Percentiles rank a stretch among this genome's conserved stretches.
Conservation (phyloP, 2,113 vertebrate species). For the Oplegnathus fasciatus region DNA sequence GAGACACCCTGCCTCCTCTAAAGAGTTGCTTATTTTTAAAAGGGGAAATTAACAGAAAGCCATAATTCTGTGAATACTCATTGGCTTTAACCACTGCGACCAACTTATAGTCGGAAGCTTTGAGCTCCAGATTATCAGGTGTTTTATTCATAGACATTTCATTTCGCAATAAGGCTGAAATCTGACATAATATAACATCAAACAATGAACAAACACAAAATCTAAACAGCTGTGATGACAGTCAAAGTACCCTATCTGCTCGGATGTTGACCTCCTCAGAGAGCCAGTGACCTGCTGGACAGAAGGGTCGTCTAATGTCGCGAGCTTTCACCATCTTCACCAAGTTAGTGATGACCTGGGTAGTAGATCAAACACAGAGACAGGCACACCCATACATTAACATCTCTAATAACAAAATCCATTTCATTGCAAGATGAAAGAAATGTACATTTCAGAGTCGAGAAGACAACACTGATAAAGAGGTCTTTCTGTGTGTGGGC, state of each 20-base stretch:
- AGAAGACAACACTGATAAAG: conserved; percentile 21
- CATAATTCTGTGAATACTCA: not conserved
- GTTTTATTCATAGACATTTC: not conserved
- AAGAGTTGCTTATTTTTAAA: not conserved
- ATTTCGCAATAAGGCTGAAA: not conserved
- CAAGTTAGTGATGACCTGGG: conserved; percentile 97
- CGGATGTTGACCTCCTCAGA: conserved; percentile 97
- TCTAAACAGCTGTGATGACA: not conserved
- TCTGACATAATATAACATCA: not conserved
- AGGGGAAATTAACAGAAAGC: not conserved
- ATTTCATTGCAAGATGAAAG: not conserved
- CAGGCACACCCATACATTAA: conserved; percentile 22
- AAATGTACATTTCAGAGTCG: not conserved
- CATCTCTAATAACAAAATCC: not conserved
- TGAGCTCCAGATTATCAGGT: not conserved
- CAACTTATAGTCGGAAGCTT: not conserved
- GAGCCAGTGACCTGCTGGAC: conserved; percentile 96
- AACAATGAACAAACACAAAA: not conserved
- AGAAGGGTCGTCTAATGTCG: conserved; percentile 95
- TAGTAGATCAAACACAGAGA: conserved; percentile 51
- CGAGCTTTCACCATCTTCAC: conserved; percentile 99
- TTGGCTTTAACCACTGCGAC: not conserved
- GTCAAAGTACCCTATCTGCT: conserved; percentile 93
- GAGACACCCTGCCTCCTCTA: not conserved
- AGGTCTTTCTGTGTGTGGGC: not conserved